Conservation (phyloP, 2,113 vertebrate genomes). For the Xyliphius kryptos region DNA sequence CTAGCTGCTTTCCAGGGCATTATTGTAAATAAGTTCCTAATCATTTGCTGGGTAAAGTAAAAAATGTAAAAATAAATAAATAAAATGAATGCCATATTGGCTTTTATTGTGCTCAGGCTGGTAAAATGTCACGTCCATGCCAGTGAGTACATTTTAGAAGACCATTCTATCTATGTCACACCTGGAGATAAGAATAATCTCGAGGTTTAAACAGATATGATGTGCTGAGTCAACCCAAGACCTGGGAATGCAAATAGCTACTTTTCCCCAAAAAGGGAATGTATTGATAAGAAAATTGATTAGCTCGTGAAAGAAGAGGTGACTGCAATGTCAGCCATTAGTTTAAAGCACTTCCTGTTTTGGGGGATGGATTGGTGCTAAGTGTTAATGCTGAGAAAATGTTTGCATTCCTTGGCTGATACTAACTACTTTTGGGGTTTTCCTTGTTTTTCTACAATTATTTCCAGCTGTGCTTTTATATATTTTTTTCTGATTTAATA, state of each 20-base stretch:
- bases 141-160: slow-evolving; percentile 7
- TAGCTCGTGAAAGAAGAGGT: slow-evolving; percentile 46
- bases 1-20: too few relatives aligned
- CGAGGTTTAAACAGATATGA: not conserved
- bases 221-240: not conserved
- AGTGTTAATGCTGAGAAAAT: slow-evolving; percentile 24
- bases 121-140: not conserved
- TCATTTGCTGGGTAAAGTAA: too few relatives aligned
- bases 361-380: slow-evolving; percentile 16
- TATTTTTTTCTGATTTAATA: slow-evolving; percentile 19
- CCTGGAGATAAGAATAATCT: slow-evolving; percentile 1
- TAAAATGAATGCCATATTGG: not conserved
- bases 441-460: slow-evolving; percentile 17
- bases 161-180: not conserved
- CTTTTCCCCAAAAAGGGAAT: not conserved
- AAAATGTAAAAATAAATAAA: not conserved
- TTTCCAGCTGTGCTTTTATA: slow-evolving; percentile 20
- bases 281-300: slow-evolving; percentile 42
- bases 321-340: slow-evolving; percentile 48
- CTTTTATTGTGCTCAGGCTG: not conserved
- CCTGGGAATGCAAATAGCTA: not conserved
- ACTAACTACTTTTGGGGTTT: slow-evolving; percentile 24
- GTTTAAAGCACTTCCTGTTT: slow-evolving; percentile 9
- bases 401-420: slow-evolving; percentile 26
- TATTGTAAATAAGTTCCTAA: too few relatives aligned